phyloP scores from a whole-genome alignment of 2,888 invertebrate genomes.

The Corbicula japonica region DNA sequence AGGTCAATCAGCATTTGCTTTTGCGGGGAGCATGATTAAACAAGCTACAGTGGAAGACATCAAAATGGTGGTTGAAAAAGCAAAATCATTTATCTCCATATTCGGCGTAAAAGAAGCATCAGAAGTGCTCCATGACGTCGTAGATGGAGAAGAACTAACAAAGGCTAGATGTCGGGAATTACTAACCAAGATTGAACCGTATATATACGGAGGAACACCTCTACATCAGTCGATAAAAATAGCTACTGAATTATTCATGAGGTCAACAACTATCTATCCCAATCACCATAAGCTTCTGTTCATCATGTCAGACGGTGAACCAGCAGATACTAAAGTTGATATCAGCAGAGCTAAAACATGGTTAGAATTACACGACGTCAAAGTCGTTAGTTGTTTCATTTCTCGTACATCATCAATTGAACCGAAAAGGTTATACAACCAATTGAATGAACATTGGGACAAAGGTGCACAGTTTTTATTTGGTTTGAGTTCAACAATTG shows the following conservation, averaged over 20 bases:
- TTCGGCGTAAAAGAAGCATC: constrained; percentile 3
- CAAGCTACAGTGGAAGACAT: constrained; percentile 2
- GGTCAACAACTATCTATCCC: neutral
- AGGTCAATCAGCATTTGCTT: neutral
- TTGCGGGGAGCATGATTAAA: neutral
- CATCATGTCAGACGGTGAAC: constrained; percentile 24
- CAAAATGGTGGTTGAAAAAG: neutral
- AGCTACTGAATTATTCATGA: constrained; percentile 1
- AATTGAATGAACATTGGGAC: neutral
- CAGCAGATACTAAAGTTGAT: constrained; percentile 1
- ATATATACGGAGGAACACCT: constrained; percentile 19
- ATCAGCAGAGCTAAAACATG: neutral
- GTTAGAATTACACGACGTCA: neutral
- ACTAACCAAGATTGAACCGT: constrained; percentile 13
- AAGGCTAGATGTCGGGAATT: neutral
- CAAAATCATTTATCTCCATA: neutral
- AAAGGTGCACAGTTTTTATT: constrained; percentile 21
- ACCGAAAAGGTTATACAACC: constrained; percentile 7
- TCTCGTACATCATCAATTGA: neutral
- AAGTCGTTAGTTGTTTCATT: constrained; percentile 16
- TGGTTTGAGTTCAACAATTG: constrained; percentile 11
- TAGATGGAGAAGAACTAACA: constrained; percentile 1
- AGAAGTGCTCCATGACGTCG: constrained; percentile 1
- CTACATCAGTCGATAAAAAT: neutral
- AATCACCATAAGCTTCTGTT: constrained; percentile 20